Evolutionary conservation across 2,888 invertebrate species (phyloP), one percentile per base, ranked within the genome.

Genomic region (Colostygia pectinataria): DNA sequence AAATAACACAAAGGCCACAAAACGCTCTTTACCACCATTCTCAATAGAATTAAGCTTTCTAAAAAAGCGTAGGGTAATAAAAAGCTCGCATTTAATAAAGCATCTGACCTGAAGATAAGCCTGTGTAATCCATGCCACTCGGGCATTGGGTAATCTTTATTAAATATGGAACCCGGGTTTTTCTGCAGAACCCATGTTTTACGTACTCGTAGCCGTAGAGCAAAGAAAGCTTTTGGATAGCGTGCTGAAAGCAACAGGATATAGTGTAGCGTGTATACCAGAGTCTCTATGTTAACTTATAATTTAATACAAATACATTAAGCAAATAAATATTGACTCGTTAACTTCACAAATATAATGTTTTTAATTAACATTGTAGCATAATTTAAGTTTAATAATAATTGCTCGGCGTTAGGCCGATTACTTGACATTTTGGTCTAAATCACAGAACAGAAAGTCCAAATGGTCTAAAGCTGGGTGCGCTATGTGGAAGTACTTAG

Each of bases 131-230:
- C 61, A 46, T 53, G 55, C 52, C 61, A 55, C 50, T 60, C 59
- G 44, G 48, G 54, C 63, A 61, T 63, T 55, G 50, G 50, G 66
- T 65, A 65, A 71, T 70, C 66, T 68, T 66, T 68, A 68, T 68
- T 69, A 66, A 67, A 66, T 72, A 68, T 62, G 65, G 57, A 57
- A 52, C 57, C 53, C 38, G 42, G 53, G 47, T 39, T 41, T 51
- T 52, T 49, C 52, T 55, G 53, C 57, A 55, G 56, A 53, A 59
- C 51, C 53, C 47, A 43, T 55, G 44, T 47, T 36, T 24, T 45
- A 42, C 28, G 29, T 48, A 20, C 33, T 2, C 15, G 2, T 33
- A 18, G 5, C 31, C 45, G 10, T 25, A 20, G 27, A 40, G 28
- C 10, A 28, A 15, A 1, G 29, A 40, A 36, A 13, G 9, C 6